Conservation (phyloP, 1,140 invertebrate genomes). For the Drosophila athabasca region DNA sequence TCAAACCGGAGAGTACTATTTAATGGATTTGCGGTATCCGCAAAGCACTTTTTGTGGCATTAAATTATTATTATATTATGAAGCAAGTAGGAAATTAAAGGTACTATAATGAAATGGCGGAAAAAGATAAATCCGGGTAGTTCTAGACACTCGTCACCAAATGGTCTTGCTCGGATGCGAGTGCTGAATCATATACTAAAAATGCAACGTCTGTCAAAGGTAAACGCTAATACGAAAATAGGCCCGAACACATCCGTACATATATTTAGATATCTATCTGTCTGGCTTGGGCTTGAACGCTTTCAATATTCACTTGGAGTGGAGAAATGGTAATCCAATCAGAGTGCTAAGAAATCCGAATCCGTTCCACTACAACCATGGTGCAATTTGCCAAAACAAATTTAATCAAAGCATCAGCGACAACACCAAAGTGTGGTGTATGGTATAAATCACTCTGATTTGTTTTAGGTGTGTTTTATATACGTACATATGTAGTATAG, state of each 20-base stretch:
- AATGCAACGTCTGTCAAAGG: neutral
- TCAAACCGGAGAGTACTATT: neutral
- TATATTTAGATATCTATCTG: too few relatives aligned
- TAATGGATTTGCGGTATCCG: too few relatives aligned
- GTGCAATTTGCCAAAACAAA: slow-evolving; percentile 1
- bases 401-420: slow-evolving; percentile 11
- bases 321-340: slow-evolving; percentile 32
- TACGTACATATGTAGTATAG: neutral
- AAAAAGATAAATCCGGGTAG: slow-evolving; percentile 48
- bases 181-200: slow-evolving; percentile 8
- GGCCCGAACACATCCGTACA: neutral
- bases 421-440: neutral
- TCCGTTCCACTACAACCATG: slow-evolving; percentile 3
- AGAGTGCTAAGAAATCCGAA: neutral
- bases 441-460: slow-evolving; percentile 16
- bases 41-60: too few relatives aligned
- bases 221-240: neutral
- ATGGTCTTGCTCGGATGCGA: neutral
- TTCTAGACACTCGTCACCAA: slow-evolving; percentile 12
- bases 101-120: neutral
- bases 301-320: slow-evolving; percentile 1
- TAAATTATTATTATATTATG: too few relatives aligned
- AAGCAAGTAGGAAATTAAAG: neutral
- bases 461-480: slow-evolving; percentile 7
- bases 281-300: too few relatives aligned